A percentile compares a stretch with the other conserved stretches of the same genome.
Conservation (phyloP, 1,140 invertebrate genomes). For the Lepidurus couesii region DNA sequence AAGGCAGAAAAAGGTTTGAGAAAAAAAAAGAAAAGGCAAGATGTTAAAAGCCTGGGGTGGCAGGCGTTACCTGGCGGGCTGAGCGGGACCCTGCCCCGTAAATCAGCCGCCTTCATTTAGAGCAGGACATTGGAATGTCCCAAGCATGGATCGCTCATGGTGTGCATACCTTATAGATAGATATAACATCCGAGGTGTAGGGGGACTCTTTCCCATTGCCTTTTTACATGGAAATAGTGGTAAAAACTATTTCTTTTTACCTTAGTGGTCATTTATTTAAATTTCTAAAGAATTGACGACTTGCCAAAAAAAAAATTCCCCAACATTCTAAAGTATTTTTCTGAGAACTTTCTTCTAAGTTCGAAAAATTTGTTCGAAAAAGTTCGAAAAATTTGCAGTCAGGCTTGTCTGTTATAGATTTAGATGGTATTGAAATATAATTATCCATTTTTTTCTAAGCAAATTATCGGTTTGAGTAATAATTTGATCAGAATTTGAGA, state of each 20-base stretch:
- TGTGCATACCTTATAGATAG: constrained; percentile 22
- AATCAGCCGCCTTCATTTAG: constrained; percentile 32
- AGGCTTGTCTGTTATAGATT: too few relatives aligned
- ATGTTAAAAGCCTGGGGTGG: constrained; percentile 1
- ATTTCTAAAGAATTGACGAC: neutral
- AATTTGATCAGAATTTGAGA: too few relatives aligned
- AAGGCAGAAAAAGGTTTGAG: constrained; percentile 3
- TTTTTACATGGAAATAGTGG: neutral
- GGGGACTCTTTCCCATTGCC: neutral
- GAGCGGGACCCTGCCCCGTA: constrained; percentile 23
- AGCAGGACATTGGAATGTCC: constrained; percentile 32
- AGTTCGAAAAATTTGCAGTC: neutral
- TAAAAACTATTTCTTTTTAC: neutral
- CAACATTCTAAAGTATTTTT: neutral
- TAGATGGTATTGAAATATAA: too few relatives aligned
- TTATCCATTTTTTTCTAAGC: too few relatives aligned
- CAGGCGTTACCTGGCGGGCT: constrained; percentile 13
- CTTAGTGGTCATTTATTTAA: neutral
- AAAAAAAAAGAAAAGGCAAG: constrained; percentile 21
- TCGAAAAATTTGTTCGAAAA: neutral
- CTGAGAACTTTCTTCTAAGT: neutral
- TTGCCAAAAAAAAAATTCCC: neutral
- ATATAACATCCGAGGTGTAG: constrained; percentile 11
- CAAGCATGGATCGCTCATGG: constrained; percentile 18
- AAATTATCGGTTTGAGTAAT: too few relatives aligned